These are phyloP conservation scores for Callithrix jacchus DNA, from an alignment of 2,113 vertebrate species.

Conservation along the genomic window DNA sequence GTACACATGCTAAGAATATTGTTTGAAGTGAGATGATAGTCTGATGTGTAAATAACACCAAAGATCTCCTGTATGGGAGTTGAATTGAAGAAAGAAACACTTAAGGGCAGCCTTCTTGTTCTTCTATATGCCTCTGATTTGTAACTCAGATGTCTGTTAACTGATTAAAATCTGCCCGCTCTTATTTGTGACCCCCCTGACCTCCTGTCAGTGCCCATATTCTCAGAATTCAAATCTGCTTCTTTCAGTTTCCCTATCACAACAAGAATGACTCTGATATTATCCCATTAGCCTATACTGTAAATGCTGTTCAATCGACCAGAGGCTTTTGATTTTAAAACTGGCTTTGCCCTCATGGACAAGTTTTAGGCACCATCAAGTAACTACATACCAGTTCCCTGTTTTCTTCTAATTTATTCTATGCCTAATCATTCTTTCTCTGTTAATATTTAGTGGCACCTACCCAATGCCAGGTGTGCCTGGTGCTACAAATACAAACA, in stretches of 20 bases:
- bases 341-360: not conserved
- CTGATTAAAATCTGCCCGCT: not conserved
- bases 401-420: not conserved
- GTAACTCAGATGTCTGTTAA: slow-evolving; percentile 38
- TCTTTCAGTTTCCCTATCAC: not conserved
- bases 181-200: not conserved
- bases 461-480: not conserved
- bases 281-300: not conserved
- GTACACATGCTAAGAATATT: not conserved
- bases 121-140: not conserved
- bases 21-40: slow-evolving; percentile 50
- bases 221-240: not conserved
- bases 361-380: not conserved
- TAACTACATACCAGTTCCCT: not conserved
- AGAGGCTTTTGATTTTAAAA: not conserved
- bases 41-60: slow-evolving; percentile 49
- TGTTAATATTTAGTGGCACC: not conserved
- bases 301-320: not conserved
- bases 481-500: not conserved
- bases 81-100: not conserved
- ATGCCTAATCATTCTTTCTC: not conserved
- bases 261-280: not conserved
- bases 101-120: not conserved
- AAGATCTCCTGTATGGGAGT: not conserved
- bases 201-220: not conserved